phyloP scores from a whole-genome alignment of 30 jellyfish, hydroid and myxozoan species.

The Turritopsis rubra region DNA sequence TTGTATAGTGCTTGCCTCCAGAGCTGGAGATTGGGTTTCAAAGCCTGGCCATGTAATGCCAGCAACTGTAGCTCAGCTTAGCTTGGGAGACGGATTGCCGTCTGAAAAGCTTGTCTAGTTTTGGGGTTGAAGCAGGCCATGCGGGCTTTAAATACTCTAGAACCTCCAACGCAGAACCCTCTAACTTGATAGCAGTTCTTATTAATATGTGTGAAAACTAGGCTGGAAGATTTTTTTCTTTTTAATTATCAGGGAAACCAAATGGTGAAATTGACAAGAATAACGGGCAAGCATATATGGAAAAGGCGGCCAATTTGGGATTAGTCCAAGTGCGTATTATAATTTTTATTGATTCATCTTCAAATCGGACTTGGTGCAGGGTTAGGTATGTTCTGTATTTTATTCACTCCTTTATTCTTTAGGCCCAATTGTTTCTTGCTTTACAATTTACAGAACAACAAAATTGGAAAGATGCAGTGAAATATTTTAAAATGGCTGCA shows the following conservation, averaged over 20 bases:
- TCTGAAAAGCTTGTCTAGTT: no score
- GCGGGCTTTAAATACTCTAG: no score
- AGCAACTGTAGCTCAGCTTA: no score
- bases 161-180: no score
- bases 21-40: no score
- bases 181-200: no score
- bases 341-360: neutral
- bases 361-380: no score
- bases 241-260: neutral
- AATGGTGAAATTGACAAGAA: neutral
- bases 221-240: neutral
- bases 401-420: neutral
- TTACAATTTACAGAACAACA: neutral
- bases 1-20: no score
- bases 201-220: no score
- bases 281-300: neutral
- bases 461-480: conserved; percentile 21
- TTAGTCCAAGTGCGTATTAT: neutral
- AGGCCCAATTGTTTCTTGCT: conserved; percentile 26
- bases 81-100: no score
- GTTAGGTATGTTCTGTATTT: neutral
- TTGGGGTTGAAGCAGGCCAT: no score
- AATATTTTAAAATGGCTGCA: conserved; percentile 30
- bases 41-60: no score
- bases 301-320: conserved; percentile 10